Percentiles rank a stretch among this genome's conserved stretches.
phyloP scores from a whole-genome alignment of 2,113 vertebrate species.

The Vulpes ferrilata region DNA sequence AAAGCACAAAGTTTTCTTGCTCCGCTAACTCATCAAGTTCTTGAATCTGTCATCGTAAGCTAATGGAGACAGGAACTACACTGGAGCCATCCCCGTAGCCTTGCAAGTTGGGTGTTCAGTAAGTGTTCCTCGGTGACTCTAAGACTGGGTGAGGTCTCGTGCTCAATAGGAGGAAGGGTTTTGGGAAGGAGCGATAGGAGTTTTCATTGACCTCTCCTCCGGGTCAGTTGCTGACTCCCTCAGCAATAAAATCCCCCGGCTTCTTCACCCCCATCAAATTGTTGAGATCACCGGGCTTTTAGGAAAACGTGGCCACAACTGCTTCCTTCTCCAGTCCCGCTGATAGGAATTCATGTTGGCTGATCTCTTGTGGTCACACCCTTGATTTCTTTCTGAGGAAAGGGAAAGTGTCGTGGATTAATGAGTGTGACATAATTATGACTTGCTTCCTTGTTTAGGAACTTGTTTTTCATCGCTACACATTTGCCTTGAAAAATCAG shows the following conservation, averaged over 20 bases:
- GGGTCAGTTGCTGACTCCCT: constrained; percentile 17
- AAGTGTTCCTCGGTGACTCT: constrained; percentile 34
- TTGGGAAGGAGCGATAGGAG: neutral
- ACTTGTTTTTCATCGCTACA: constrained; percentile 14
- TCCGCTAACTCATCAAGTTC: neutral
- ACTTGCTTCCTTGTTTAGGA: constrained; percentile 48
- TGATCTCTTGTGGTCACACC: constrained; percentile 33
- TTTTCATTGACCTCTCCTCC: constrained; percentile 19
- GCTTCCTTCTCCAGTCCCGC: constrained; percentile 41
- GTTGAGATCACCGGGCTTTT: constrained; percentile 18
- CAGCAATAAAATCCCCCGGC: neutral
- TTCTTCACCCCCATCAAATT: constrained; percentile 19
- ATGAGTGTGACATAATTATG: constrained; percentile 59
- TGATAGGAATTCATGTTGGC: constrained; percentile 41
- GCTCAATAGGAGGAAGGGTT: constrained; percentile 6
- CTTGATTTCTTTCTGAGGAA: constrained; percentile 46
- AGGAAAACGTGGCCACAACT: constrained; percentile 46
- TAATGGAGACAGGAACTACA: neutral
- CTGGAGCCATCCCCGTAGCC: neutral
- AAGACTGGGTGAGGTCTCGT: neutral
- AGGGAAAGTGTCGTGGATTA: constrained; percentile 66
- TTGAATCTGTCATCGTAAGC: neutral
- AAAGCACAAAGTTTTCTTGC: neutral
- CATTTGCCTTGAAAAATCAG: constrained; percentile 51
- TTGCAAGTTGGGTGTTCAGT: neutral